Evolutionary conservation across 2,797 vertebrate species (phyloP), one percentile per base, ranked within the genome.

Genomic region (Gymnodraco acuticeps): DNA sequence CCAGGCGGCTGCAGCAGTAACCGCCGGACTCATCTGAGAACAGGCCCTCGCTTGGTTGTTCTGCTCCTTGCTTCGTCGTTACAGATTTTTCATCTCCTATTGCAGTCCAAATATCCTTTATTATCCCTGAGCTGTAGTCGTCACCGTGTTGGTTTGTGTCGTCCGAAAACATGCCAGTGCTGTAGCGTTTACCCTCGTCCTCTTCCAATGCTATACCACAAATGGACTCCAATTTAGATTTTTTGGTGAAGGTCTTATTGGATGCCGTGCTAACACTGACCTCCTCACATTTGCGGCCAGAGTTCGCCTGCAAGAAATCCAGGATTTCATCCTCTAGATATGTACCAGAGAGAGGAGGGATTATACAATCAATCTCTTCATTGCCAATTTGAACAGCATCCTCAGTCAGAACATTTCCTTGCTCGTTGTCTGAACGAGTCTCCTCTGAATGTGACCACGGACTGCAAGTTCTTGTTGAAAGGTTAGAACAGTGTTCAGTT

Each of bases 361-460:
- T 96, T 81, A 95, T 93, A 80, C 96, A 97, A 95, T 95, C 95
- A 53, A 96, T 93, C 88, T 98, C 97, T 84, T 99, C 96, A 5
- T 94, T 93, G 89, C 93, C 95, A 92, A 97, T 96, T 69, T 94
- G 97, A 46, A 95, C 92, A 46, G 95, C 93, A 81, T 99, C 98
- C 90, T 99, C 98, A 64, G 95, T 92, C 33, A 92, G 96, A 93
- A 95, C 92, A 77, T 93, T 95, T 75, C 96, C 92, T 80, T 96
- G 96, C 95, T 99, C 98, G 23, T 97, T 99, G 93, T 99, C 98
- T 16, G 98, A 99, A 81, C 98, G 96, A 20, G 97, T 98, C 95
- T 99, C 98, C 93, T 99, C 98, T 0, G 98, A 99, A 92, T 99
- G 97, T 77, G 98, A 99, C 98, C 98, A 99, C 9, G 98, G 98